Percentiles rank a stretch among this genome's conserved stretches.
Conservation (phyloP, 1,140 invertebrate genomes). For the Triops longicaudatus region DNA sequence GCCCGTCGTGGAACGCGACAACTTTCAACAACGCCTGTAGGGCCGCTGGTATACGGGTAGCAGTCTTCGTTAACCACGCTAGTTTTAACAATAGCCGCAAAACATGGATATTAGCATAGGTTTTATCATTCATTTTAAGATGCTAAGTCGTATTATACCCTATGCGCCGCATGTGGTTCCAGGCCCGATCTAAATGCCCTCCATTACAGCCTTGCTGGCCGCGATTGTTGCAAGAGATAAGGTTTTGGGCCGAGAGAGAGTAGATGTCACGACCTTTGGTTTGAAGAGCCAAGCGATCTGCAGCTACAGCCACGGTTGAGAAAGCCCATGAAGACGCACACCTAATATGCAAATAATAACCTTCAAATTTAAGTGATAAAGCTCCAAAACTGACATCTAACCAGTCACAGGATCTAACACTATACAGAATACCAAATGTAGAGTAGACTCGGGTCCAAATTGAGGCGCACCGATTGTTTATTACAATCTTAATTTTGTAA, state of each 20-base stretch:
- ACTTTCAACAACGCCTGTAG: constrained; percentile 39
- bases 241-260: constrained; percentile 67
- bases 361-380: background rate
- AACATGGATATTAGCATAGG: constrained; percentile 11
- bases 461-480: too few species aligned
- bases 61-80: constrained; percentile 72
- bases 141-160: constrained; percentile 57
- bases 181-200: constrained; percentile 80
- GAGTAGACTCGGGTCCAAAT: too few species aligned
- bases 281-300: constrained; percentile 59
- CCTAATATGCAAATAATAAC: background rate
- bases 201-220: constrained; percentile 72
- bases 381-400: background rate
- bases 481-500: too few species aligned
- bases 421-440: too few species aligned
- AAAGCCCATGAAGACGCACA: constrained; percentile 87
- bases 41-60: constrained; percentile 63
- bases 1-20: constrained; percentile 41
- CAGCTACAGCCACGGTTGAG: constrained; percentile 66
- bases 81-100: constrained; percentile 28
- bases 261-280: constrained; percentile 63
- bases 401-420: too few species aligned
- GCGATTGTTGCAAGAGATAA: constrained; percentile 72
- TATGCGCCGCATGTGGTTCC: constrained; percentile 72
- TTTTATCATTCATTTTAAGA: background rate